Base-by-base conservation (phyloP, 2,888 invertebrate species). In the Exocentrus adspersus region DNA sequence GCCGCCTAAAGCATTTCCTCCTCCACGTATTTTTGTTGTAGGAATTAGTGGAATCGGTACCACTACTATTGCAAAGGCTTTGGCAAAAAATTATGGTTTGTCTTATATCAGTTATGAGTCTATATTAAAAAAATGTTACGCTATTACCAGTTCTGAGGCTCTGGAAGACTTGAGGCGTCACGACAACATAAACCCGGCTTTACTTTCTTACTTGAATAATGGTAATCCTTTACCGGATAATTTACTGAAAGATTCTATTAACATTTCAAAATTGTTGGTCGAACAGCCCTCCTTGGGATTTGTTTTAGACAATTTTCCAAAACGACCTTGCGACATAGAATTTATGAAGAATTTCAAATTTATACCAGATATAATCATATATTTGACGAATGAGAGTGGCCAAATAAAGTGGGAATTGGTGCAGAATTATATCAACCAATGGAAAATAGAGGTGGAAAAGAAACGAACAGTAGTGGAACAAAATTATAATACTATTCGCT, bases 231-330 rank as follows among this genome's bases (percentile, higher is more conserved):
- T 89, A 17, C 77, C 85, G 7, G 74, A 84, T 1, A 68, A 77
- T 17, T 77, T 88, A 16, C 77, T 85, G 10, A 71, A 83, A 1
- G 69, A 76, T 19, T 3, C n/a, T 24, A 24, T 24, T 24, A 77
- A 87, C 12, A 76, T 86, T 71, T 81, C 83, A 60, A 82, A 82
- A 69, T 79, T 86, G 21, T 89, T 88, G 88, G 85, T 85, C 72
- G 76, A 84, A 52, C 77, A 84, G 52, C 87, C 88, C 16, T 72
- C 77, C 2, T 80, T 78, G 14, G 89, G 89, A 3, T 83, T 89
- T 75, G 82, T 89, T 41, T 76, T 90, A 37, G 88, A 89, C 77
- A 88, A 87, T 54, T 90, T 87, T 80, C 90, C 90, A 6, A 86
- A 83, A 76, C 78, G 86, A 62, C 77, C 84, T 4, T 79, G 80